Evolutionary conservation across 2,113 vertebrate species (phyloP).

Genomic region (Callaeas wilsoni): DNA sequence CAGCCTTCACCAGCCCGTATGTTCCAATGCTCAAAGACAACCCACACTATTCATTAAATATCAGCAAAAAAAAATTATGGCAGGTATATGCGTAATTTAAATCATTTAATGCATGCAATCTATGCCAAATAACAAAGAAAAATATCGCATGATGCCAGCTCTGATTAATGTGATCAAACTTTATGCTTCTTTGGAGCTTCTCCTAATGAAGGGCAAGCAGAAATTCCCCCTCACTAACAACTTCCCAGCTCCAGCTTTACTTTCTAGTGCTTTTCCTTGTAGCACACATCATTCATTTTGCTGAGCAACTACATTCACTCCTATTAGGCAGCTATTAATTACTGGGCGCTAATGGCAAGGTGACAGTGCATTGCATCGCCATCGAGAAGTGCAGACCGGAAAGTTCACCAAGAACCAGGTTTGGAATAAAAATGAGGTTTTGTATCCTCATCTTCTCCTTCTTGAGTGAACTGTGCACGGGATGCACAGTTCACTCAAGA

Average conservation of each 20-base stretch:
- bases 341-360: slow-evolving; percentile 49
- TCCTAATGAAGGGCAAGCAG: slow-evolving; percentile 66
- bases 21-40: not conserved
- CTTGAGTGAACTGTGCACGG: not conserved
- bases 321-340: slow-evolving; percentile 63
- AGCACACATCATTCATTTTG: slow-evolving; percentile 42
- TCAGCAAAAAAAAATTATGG: slow-evolving; percentile 35
- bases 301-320: slow-evolving; percentile 52
- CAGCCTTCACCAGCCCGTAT: not conserved
- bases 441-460: not conserved
- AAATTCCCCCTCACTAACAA: slow-evolving; percentile 50
- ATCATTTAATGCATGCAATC: slow-evolving; percentile 21
- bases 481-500: no score
- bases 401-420: not conserved
- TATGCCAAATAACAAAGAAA: slow-evolving; percentile 64
- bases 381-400: not conserved
- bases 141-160: not conserved
- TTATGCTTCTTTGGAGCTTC: slow-evolving; percentile 54
- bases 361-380: not conserved
- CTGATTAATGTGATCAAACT: slow-evolving; percentile 55
- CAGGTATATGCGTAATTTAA: slow-evolving; percentile 36
- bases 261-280: slow-evolving; percentile 45
- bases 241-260: slow-evolving; percentile 34
- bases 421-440: not conserved
- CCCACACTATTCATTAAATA: slow-evolving; percentile 9